Evolutionary conservation across 2,113 vertebrate species (phyloP).

Genomic region (Tenrec ecaudatus): DNA sequence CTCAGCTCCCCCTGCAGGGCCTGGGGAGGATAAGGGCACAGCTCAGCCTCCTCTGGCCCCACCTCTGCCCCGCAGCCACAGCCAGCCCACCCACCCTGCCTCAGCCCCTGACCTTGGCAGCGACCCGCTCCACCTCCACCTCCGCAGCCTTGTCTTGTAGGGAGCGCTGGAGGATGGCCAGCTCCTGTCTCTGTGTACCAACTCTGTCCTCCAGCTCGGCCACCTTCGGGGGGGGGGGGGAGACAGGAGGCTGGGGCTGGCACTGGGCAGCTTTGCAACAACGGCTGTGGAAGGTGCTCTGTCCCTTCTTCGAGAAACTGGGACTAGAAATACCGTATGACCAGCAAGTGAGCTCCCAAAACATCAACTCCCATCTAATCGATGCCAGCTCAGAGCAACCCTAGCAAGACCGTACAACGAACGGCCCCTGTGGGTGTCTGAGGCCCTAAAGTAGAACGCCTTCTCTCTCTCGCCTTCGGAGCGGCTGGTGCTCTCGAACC

Average conservation of each 20-base stretch:
- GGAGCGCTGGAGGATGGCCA: slow-evolving; percentile 86
- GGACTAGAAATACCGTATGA: too few species aligned
- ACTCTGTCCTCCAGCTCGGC: slow-evolving; percentile 75
- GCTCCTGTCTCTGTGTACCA: slow-evolving; percentile 82
- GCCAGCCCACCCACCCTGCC: not conserved
- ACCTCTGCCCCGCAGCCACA: not conserved
- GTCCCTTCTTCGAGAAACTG: too few species aligned
- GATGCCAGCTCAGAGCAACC: too few species aligned
- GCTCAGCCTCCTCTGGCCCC: rapidly evolving
- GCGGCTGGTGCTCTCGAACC: too few species aligned
- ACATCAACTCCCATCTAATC: too few species aligned
- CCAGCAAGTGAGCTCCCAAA: too few species aligned
- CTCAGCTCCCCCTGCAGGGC: slow-evolving; percentile 86
- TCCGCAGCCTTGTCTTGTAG: slow-evolving; percentile 91
- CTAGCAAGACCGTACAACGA: too few species aligned
- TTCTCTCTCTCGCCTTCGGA: too few species aligned
- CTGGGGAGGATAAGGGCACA: slow-evolving; percentile 77
- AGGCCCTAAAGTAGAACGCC: too few species aligned
- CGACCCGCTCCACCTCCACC: slow-evolving; percentile 89
- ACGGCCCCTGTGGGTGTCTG: too few species aligned
- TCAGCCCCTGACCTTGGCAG: slow-evolving; percentile 87
- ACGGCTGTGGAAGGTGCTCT: too few species aligned
- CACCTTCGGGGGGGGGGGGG: slow-evolving; percentile 59
- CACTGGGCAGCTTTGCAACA: too few species aligned
- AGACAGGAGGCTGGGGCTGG: not conserved